A percentile compares a stretch with the other conserved stretches of the same genome.
Conservation (phyloP, 2,888 invertebrate genomes). For the Sisyra nigra region DNA sequence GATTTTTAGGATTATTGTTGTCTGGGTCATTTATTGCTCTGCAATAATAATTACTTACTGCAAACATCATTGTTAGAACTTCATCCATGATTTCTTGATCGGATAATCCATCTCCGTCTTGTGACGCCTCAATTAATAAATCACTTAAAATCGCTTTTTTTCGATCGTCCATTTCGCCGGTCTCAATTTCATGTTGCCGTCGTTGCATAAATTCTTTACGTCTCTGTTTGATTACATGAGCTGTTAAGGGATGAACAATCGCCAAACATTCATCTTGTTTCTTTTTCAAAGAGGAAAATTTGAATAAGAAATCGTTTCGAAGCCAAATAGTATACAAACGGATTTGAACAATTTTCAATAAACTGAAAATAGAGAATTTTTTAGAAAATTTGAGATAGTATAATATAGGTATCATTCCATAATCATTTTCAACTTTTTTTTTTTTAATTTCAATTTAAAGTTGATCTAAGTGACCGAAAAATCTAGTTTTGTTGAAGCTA, state of each 20-base stretch:
- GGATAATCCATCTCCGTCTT: conserved; percentile 13
- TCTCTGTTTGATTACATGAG: conserved; percentile 14
- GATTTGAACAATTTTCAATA: conserved; percentile 12
- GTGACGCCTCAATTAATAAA: conserved; percentile 13
- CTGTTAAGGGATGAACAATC: conserved; percentile 14
- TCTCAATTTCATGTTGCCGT: conserved; percentile 10
- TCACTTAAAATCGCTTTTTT: conserved; percentile 13
- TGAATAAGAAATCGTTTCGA: conserved; percentile 14
- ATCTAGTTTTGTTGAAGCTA: too few species aligned
- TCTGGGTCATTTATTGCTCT: too few species aligned
- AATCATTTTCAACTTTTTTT: too few species aligned
- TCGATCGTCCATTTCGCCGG: conserved; percentile 9
- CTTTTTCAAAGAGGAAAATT: conserved; percentile 14
- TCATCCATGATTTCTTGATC: conserved; percentile 17
- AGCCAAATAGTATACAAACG: conserved; percentile 15
- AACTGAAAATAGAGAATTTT: too few species aligned
- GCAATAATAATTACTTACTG: conserved; percentile 14
- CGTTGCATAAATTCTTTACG: conserved; percentile 12
- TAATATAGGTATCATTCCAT: too few species aligned
- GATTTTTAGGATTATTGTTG: too few species aligned
- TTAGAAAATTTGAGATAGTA: too few species aligned
- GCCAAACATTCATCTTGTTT: conserved; percentile 14
- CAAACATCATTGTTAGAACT: conserved; percentile 17
- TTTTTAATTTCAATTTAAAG: too few species aligned
- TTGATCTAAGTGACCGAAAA: too few species aligned